Conservation (phyloP, 2,888 invertebrate genomes). For the Electrophaes corylata region DNA sequence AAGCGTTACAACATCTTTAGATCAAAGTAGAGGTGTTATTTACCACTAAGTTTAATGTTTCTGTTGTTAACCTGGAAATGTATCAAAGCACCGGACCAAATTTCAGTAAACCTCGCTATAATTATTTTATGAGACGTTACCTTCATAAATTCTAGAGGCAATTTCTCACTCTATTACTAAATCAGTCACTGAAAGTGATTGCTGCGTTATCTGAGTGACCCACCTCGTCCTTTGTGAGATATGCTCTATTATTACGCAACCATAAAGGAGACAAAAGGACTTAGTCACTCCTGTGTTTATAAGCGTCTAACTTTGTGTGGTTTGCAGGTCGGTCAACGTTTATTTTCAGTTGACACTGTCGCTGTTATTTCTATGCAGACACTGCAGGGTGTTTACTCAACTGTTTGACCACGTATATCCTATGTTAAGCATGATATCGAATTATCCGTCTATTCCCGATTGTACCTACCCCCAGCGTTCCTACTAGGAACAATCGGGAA, state of each 20-base stretch:
- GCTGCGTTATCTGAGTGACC: constrained; percentile 19
- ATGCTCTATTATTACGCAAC: constrained; percentile 25
- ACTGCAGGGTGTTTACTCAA: too few relatives aligned
- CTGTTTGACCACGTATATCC: too few relatives aligned
- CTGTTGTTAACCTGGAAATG: too few relatives aligned
- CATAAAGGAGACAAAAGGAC: constrained; percentile 29
- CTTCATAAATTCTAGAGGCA: neutral
- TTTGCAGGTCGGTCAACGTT: neutral
- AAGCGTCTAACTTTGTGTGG: constrained; percentile 8
- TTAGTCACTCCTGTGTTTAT: constrained; percentile 8
- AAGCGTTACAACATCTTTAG: neutral
- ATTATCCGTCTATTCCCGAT: too few relatives aligned
- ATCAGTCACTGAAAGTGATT: constrained; percentile 4
- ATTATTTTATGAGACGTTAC: neutral
- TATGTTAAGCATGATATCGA: too few relatives aligned
- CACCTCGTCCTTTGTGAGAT: constrained; percentile 24
- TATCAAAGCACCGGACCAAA: too few relatives aligned
- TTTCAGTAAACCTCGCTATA: neutral
- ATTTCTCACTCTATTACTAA: constrained; percentile 7
- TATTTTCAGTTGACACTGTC: too few relatives aligned
- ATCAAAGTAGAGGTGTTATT: too few relatives aligned
- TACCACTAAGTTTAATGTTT: too few relatives aligned
- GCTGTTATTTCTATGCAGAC: too few relatives aligned
- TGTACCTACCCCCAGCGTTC: too few relatives aligned
- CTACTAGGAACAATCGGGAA: too few relatives aligned